These are phyloP conservation scores for Hypsopygia costalis DNA, from an alignment of 2,888 invertebrate species.

Conservation along the genomic window DNA sequence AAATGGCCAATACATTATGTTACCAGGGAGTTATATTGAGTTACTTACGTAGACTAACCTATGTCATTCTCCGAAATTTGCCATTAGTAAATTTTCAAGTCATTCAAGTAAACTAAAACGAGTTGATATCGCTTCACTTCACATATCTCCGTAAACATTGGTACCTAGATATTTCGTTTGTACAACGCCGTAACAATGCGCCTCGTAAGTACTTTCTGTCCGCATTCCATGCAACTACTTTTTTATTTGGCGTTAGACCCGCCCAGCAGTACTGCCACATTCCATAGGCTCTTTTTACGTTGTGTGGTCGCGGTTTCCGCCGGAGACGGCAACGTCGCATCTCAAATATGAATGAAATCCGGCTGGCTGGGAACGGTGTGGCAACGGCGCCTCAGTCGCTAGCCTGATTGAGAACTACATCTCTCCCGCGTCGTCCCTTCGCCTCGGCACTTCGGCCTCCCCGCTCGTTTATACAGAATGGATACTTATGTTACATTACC, in stretches of 20 bases:
- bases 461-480: constrained; percentile 26
- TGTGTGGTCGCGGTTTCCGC: constrained; percentile 80
- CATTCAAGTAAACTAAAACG: no score
- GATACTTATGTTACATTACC: constrained; percentile 15
- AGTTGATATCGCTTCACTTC: no score
- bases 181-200: constrained; percentile 2
- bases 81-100: no score
- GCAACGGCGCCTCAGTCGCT: constrained; percentile 76
- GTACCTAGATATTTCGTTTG: not conserved
- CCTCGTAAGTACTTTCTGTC: constrained; percentile 29
- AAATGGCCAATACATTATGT: no score
- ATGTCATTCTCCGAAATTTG: no score
- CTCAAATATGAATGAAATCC: constrained; percentile 80
- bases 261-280: constrained; percentile 77
- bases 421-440: constrained; percentile 65
- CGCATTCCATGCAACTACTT: constrained; percentile 62
- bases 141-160: not conserved
- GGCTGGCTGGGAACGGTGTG: constrained; percentile 66
- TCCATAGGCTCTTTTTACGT: constrained; percentile 76
- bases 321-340: constrained; percentile 77
- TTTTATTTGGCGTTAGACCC: constrained; percentile 72
- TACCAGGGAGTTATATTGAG: no score
- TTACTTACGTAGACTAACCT: no score
- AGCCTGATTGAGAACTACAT: constrained; percentile 75
- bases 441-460: constrained; percentile 16